These are phyloP conservation scores for Hydrotaea cyrtoneurina DNA, from an alignment of 2,888 invertebrate genomes.

Conservation along the genomic window DNA sequence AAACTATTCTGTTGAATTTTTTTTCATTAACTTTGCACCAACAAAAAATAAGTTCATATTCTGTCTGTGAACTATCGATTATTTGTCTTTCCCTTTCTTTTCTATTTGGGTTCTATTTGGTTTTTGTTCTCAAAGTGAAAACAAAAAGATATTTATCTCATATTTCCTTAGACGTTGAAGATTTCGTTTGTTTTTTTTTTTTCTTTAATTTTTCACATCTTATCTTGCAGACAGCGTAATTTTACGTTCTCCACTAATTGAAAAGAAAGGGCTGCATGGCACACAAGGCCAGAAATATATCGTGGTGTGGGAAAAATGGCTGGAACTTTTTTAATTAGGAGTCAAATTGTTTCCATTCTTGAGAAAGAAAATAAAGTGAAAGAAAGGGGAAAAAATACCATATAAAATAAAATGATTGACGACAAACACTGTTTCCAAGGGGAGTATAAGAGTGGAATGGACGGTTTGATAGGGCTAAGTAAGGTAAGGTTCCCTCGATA, in stretches of 20 bases:
- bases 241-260: conserved; percentile 18
- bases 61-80: not conserved
- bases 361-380: conserved; percentile 7
- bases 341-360: conserved; percentile 22
- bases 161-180: conserved; percentile 22
- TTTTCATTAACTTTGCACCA: not conserved
- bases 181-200: not conserved
- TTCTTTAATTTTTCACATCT: not conserved
- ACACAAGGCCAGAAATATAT: conserved; percentile 7
- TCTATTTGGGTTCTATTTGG: not conserved
- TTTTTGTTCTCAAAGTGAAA: conserved; percentile 1
- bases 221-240: conserved; percentile 19
- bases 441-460: no score
- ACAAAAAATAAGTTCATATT: not conserved
- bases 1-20: no score
- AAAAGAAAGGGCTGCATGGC: not conserved
- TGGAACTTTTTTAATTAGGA: conserved; percentile 34
- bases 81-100: not conserved
- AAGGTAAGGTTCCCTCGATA: no score
- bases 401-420: not conserved
- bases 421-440: not conserved
- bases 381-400: not conserved
- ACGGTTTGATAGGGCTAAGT: no score
- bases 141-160: conserved; percentile 30
- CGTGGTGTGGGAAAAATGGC: not conserved